Evolutionary conservation across 2,113 vertebrate genomes (phyloP), one percentile per base, ranked within the genome.

Genomic region (Pleuronectes platessa): DNA sequence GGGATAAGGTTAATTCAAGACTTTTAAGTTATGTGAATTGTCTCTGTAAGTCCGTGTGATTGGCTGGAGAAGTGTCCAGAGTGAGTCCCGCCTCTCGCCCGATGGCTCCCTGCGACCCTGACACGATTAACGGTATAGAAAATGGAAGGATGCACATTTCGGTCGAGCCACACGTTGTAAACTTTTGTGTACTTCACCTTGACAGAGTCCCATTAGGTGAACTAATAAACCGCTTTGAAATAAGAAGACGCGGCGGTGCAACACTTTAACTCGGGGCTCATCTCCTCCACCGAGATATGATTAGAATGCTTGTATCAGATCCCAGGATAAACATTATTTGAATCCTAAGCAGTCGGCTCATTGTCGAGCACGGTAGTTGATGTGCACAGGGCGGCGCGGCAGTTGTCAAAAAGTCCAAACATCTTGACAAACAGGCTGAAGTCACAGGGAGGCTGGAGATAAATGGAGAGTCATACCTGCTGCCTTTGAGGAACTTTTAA

Each of bases 381-480:
- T 86, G 83, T 82, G 81, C 47, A 2, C 60, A 70, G 74, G 66
- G 85, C 76, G 56, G 65, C 74, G 76, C 78, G 79, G 78, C 82
- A 81, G 71, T 85, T 86, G 78, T 88, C 84, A 86, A 79, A 86
- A 91, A 71, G 61, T 81, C 76, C 68, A 42, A 87, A 61, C 72
- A 71, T 83, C 74, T 80, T 85, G 84, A 88, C 79, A 85, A 88
- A 90, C 80, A 83, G 71, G 59, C 63, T 60, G 55, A 64, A 82
- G 75, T 71, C 84, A 66, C 68, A 37, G 64, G 35, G 64, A 76
- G 70, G 61, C 59, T 68, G 76, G 59, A 56, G 83, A 90, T 86
- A 71, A 84, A 81, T 85, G 68, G 31, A 27, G 59, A 31, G 69
- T 81, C 61, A 83, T 68, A 71, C 78, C 81, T 68, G 12, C 23